Evolutionary conservation across 2,888 invertebrate genomes (phyloP), one percentile per base, ranked within the genome.

Genomic region (Drosophila algonquin): DNA sequence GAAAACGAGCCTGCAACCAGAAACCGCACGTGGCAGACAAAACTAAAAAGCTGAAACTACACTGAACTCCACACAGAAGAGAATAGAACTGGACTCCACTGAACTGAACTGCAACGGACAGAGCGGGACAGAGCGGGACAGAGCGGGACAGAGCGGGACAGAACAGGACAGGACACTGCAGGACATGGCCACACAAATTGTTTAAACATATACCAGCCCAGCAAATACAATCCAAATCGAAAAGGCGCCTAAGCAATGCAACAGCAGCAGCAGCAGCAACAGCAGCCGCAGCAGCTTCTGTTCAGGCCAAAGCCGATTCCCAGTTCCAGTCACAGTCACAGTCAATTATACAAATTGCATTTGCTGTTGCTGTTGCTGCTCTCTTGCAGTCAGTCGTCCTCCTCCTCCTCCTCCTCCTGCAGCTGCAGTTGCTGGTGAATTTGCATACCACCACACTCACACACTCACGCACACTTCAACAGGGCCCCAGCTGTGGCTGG

Each of bases 331-430:
- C 58, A 77, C 79, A 85, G 82, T 82, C 87, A 80, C 87, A 84
- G 84, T 86, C 84, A 84, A 88, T 84, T 84, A 84, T 86, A 88
- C 89, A 84, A 84, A 88, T 84, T 84, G 87, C 89, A 89, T 85
- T 86, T 86, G 86, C 21, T 69, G 67, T 72, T 69, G 57, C 57
- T 55, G 47, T n/a, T 52, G 18, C 44, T 24, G 56, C 18, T 51
- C 73, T 69, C 64, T 62, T 47, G 63, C 73, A 72, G 71, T 40
- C 35, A 21, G 30, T 46, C 4, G 3, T 24, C 27, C 9, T 32
- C 35, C 30, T 30, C 4, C 24, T 24, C 27, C 9, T 32, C 4
- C 24, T 24, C 27, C 9, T 32, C 35, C 30, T 30, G 44, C 40
- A 57, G 48, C 46, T 47, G 55, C 24, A 30, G 56, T 30, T 27